phyloP scores from a whole-genome alignment of 1,140 invertebrate species.

The Hydropsyche tenuis region DNA sequence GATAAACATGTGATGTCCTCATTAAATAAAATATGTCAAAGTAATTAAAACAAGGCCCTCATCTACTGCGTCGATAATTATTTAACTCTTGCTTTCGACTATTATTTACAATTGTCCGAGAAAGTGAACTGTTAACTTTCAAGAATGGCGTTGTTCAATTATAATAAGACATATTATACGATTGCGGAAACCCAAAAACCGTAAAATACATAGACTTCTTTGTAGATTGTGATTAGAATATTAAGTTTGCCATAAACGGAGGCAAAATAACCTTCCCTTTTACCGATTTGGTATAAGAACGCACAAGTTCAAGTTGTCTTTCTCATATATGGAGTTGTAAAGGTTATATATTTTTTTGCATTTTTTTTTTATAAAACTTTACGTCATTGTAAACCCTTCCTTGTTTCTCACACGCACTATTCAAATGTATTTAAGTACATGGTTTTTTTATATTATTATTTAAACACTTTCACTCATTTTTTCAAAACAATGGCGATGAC shows the following conservation, averaged over 20 bases:
- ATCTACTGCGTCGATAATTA: too few species aligned
- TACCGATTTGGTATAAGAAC: slow-evolving; percentile 29
- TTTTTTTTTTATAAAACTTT: not conserved
- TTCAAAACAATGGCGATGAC: slow-evolving; percentile 8
- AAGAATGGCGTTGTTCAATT: too few species aligned
- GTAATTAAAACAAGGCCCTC: too few species aligned
- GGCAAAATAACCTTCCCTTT: slow-evolving; percentile 24
- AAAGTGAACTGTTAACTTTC: too few species aligned
- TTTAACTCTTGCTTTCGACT: too few species aligned
- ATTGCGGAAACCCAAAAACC: not conserved
- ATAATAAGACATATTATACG: too few species aligned
- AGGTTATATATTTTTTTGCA: slow-evolving; percentile 3
- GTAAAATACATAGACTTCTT: not conserved
- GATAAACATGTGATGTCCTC: too few species aligned
- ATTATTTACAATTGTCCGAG: too few species aligned
- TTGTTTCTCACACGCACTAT: slow-evolving; percentile 10
- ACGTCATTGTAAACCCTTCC: not conserved
- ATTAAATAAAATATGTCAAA: too few species aligned
- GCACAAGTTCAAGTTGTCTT: slow-evolving; percentile 35
- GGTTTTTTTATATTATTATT: not conserved
- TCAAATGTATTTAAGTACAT: not conserved
- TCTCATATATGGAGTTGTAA: slow-evolving; percentile 15
- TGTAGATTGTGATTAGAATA: not conserved
- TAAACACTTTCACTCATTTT: slow-evolving; percentile 13
- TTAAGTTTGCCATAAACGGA: not conserved